phyloP scores from a whole-genome alignment of 2,888 invertebrate species.

The Ormyrus rosae region DNA sequence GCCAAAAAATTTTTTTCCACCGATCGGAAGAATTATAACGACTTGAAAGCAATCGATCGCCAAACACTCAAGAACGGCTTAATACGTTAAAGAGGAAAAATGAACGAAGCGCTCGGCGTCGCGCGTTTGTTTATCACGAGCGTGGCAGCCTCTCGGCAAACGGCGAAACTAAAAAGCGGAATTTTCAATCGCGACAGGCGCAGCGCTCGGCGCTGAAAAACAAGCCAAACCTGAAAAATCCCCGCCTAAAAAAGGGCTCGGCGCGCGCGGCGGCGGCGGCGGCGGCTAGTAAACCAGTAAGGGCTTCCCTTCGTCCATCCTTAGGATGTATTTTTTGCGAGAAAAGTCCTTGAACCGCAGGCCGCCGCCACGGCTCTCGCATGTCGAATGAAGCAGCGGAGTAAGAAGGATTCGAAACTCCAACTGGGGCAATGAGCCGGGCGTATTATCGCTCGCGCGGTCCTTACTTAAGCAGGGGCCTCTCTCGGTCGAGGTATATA shows the following conservation, averaged over 20 bases:
- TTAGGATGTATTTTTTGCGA: conserved; percentile 3
- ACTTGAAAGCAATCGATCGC: no score
- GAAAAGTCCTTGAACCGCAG: conserved; percentile 34
- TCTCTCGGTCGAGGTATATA: conserved; percentile 3
- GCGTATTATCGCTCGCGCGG: conserved; percentile 7
- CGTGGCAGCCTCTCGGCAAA: no score
- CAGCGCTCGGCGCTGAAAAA: background rate
- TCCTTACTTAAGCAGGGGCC: conserved; percentile 13
- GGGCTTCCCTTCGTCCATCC: conserved; percentile 12
- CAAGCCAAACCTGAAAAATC: background rate
- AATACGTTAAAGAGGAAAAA: no score
- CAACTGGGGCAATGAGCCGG: conserved; percentile 12
- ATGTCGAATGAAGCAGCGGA: background rate
- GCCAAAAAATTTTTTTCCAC: no score
- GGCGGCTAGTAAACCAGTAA: conserved; percentile 22
- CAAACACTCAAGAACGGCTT: no score
- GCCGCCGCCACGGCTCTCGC: background rate
- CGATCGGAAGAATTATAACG: no score
- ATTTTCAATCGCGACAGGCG: background rate
- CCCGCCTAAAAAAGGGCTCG: background rate
- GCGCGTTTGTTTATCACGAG: no score
- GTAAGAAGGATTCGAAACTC: conserved; percentile 23
- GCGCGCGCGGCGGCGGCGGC: background rate
- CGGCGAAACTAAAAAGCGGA: background rate
- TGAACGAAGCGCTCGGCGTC: no score